phyloP scores from a whole-genome alignment of 64 coral and sea anemone genomes.

The Porites australiensis region DNA sequence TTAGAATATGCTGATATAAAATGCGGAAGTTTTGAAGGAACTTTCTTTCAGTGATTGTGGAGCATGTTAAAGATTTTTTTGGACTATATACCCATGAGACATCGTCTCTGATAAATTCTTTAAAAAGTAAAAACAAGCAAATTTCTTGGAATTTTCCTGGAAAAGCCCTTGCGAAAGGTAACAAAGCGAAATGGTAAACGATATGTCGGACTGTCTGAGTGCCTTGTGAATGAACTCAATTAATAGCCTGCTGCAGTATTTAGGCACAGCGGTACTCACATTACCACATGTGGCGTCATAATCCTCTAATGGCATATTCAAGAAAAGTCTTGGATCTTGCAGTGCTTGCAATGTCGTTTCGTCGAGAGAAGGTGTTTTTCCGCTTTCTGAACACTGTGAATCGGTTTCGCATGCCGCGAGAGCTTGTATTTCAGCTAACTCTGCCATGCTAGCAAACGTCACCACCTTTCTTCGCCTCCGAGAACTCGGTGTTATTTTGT shows the following conservation, averaged over 20 bases:
- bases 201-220: no score
- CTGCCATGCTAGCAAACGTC: conserved; percentile 23
- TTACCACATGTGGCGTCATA: conserved; percentile 41
- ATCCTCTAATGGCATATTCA: conserved; percentile 57
- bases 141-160: no score
- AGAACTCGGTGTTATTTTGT: background rate
- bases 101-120: no score
- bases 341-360: background rate
- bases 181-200: no score
- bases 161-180: no score
- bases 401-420: conserved; percentile 6
- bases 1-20: no score
- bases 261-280: conserved; percentile 23
- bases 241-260: background rate
- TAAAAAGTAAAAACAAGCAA: no score
- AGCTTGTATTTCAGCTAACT: conserved; percentile 20
- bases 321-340: conserved; percentile 3
- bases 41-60: no score
- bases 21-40: no score
- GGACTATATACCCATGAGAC: no score
- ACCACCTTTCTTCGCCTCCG: conserved; percentile 24
- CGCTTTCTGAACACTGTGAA: background rate
- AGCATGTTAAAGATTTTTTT: no score
- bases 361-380: background rate
- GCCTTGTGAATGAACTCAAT: no score